phyloP scores from a whole-genome alignment of 2,113 vertebrate genomes.

The Ramphastos sulfuratus region DNA sequence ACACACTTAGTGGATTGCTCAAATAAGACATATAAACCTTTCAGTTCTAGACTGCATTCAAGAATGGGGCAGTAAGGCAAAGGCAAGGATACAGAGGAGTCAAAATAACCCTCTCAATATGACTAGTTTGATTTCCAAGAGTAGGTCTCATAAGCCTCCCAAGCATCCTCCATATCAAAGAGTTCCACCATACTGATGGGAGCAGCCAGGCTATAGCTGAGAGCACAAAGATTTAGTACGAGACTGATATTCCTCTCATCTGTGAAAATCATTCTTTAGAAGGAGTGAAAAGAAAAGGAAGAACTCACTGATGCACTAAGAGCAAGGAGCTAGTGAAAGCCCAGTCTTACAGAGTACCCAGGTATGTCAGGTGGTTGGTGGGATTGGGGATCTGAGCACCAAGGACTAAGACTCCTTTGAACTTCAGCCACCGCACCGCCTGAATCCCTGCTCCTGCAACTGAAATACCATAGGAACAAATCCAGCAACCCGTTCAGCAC shows the following conservation, averaged over 20 bases:
- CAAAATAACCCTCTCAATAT: not conserved
- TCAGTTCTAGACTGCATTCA: not conserved
- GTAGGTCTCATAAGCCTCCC: not conserved
- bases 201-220: not conserved
- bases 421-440: not conserved
- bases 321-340: not conserved
- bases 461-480: not conserved
- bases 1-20: not conserved
- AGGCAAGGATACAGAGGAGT: not conserved
- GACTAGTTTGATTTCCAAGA: not conserved
- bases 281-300: not conserved
- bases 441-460: not conserved
- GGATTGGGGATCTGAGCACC: not conserved
- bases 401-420: not conserved
- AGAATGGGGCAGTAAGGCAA: not conserved
- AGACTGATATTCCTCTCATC: not conserved
- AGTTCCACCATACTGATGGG: not conserved
- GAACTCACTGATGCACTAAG: not conserved
- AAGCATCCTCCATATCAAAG: not conserved
- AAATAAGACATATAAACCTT: not conserved
- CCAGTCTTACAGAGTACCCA: not conserved
- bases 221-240: not conserved
- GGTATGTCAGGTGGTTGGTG: not conserved
- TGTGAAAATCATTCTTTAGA: not conserved
- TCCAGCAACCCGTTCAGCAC: not conserved